Conservation (phyloP, 1,140 invertebrate species). For the Drosophila parabipectinata region DNA sequence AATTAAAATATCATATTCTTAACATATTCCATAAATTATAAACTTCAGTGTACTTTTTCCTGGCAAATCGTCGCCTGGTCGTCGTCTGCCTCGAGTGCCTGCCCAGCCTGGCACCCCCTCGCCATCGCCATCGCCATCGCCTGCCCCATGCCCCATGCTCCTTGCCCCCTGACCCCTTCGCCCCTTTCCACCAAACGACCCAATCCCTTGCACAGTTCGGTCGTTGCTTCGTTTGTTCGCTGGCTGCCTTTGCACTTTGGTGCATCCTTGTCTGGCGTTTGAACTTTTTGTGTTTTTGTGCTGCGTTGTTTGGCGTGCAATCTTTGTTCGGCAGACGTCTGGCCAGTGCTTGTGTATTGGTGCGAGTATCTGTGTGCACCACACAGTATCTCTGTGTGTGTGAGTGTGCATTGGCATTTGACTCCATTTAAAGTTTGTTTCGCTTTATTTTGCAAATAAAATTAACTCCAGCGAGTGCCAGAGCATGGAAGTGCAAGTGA, state of each 20-base stretch:
- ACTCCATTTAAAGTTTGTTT: slow-evolving; percentile 82
- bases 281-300: slow-evolving; percentile 77
- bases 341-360: slow-evolving; percentile 34
- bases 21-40: too few species aligned
- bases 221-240: slow-evolving; percentile 58
- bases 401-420: slow-evolving; percentile 75
- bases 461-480: slow-evolving; percentile 68
- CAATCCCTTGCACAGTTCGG: slow-evolving; percentile 1
- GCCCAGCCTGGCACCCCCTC: slow-evolving; percentile 4
- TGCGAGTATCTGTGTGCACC: slow-evolving; percentile 5
- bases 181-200: neutral
- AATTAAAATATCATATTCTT: too few species aligned
- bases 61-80: slow-evolving; percentile 30
- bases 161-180: neutral
- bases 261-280: slow-evolving; percentile 82
- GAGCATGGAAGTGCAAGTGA: slow-evolving; percentile 71
- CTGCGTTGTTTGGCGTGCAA: slow-evolving; percentile 66
- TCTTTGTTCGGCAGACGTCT: slow-evolving; percentile 81
- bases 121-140: too few species aligned
- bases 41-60: slow-evolving; percentile 11
- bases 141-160: neutral
- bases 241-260: slow-evolving; percentile 81
- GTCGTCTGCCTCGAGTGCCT: slow-evolving; percentile 68
- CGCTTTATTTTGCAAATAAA: slow-evolving; percentile 83
- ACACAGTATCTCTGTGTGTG: slow-evolving; percentile 4